These are phyloP conservation scores for Miichthys miiuy DNA, from an alignment of 2,797 vertebrate species.

Conservation along the genomic window DNA sequence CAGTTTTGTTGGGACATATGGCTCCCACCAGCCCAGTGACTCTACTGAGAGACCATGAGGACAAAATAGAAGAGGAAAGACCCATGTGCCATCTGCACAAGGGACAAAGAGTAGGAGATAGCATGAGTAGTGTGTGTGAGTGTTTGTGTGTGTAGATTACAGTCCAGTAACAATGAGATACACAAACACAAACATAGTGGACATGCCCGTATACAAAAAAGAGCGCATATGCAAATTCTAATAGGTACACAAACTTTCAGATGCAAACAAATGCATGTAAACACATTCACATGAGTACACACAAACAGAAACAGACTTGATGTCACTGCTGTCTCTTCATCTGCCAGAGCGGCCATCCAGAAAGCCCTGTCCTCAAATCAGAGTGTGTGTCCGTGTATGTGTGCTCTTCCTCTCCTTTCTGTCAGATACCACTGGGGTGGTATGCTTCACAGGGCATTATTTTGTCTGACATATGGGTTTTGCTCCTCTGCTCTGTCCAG, in stretches of 20 bases:
- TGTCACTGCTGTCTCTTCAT: conserved; percentile 80
- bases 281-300: conserved; percentile 29
- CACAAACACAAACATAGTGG: conserved; percentile 13
- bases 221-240: neutral
- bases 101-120: conserved; percentile 61
- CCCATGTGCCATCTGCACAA: conserved; percentile 75
- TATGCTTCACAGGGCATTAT: conserved; percentile 80
- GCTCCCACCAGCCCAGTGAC: conserved; percentile 59
- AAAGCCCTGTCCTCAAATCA: conserved; percentile 78
- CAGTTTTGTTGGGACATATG: conserved; percentile 69
- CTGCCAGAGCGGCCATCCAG: conserved; percentile 80
- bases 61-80: conserved; percentile 63
- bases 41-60: conserved; percentile 62
- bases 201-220: neutral
- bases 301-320: conserved; percentile 57
- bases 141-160: conserved; percentile 14
- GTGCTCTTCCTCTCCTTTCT: conserved; percentile 40
- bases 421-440: conserved; percentile 77
- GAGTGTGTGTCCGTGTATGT: conserved; percentile 53
- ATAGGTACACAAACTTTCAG: conserved; percentile 17
- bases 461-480: conserved; percentile 85
- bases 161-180: conserved; percentile 66
- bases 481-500: conserved; percentile 71
- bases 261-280: conserved; percentile 25
- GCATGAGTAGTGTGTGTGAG: conserved; percentile 30